Percentiles rank a stretch among this genome's conserved stretches.
Conservation (phyloP, 2,113 vertebrate species). For the Haliaeetus leucogaster region DNA sequence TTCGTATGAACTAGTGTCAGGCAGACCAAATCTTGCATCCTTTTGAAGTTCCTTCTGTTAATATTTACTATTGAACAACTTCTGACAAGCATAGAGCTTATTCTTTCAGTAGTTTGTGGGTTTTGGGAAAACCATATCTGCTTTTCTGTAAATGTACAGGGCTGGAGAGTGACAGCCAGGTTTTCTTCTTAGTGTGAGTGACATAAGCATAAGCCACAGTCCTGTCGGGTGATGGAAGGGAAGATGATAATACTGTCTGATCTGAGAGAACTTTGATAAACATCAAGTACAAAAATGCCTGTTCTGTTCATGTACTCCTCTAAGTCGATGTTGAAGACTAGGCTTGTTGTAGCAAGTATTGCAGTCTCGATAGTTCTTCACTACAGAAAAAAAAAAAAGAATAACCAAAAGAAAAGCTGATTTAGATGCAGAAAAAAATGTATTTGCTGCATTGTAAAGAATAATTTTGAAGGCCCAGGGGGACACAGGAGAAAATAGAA, state of each 20-base stretch:
- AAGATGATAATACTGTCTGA: not conserved
- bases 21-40: not conserved
- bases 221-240: not conserved
- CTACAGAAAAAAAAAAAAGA: not conserved
- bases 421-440: not conserved
- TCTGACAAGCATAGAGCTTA: not conserved
- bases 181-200: not conserved
- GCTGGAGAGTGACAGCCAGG: not conserved
- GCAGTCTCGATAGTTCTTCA: not conserved
- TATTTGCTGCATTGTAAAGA: not conserved
- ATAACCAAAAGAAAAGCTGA: not conserved
- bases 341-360: not conserved
- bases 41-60: slow-evolving; percentile 14
- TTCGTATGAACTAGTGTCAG: not conserved
- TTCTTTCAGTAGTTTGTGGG: not conserved
- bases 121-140: not conserved
- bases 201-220: not conserved
- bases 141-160: not conserved
- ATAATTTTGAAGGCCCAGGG: not conserved
- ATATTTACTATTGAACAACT: not conserved
- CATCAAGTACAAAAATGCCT: not conserved
- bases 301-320: not conserved
- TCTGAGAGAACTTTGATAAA: not conserved
- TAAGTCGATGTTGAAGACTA: not conserved
- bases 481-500: not conserved